Percentiles rank a stretch among this genome's conserved stretches.
Evolutionary conservation across 1,140 invertebrate species (phyloP).

Genomic region (Lamellibrachia luymesi): DNA sequence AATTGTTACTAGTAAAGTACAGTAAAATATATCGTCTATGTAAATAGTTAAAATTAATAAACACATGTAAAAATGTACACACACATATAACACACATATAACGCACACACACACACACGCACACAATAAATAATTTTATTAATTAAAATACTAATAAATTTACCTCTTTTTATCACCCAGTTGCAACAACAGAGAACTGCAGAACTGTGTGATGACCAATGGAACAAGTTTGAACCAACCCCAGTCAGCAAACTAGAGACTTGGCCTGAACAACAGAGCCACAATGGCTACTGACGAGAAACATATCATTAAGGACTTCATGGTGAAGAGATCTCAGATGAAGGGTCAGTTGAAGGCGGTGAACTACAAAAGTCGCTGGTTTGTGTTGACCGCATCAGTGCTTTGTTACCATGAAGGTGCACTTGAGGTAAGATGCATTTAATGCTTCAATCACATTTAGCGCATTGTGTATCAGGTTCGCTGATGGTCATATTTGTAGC

Average conservation of each 20-base stretch:
- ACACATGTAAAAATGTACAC: too few species aligned
- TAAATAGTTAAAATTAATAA: too few species aligned
- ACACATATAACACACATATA: too few species aligned
- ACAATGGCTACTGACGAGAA: neutral
- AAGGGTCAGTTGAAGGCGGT: conserved; percentile 80
- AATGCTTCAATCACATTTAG: neutral
- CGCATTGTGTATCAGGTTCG: too few species aligned
- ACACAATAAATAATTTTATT: too few species aligned
- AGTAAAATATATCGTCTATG: too few species aligned
- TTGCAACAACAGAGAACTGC: neutral
- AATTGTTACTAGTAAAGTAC: too few species aligned
- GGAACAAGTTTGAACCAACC: neutral
- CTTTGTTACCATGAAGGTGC: conserved; percentile 79
- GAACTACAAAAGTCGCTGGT: conserved; percentile 83
- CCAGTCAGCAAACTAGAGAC: neutral
- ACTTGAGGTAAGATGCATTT: conserved; percentile 42
- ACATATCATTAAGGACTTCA: conserved; percentile 61
- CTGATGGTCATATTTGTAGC: too few species aligned
- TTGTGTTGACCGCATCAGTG: conserved; percentile 71
- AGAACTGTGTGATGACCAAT: neutral
- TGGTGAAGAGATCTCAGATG: conserved; percentile 83
- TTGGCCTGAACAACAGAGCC: neutral
- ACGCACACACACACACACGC: too few species aligned
- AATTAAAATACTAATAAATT: too few species aligned
- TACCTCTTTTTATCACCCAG: neutral